phyloP scores from a whole-genome alignment of 2,888 invertebrate species.

The Acleris cristana region DNA sequence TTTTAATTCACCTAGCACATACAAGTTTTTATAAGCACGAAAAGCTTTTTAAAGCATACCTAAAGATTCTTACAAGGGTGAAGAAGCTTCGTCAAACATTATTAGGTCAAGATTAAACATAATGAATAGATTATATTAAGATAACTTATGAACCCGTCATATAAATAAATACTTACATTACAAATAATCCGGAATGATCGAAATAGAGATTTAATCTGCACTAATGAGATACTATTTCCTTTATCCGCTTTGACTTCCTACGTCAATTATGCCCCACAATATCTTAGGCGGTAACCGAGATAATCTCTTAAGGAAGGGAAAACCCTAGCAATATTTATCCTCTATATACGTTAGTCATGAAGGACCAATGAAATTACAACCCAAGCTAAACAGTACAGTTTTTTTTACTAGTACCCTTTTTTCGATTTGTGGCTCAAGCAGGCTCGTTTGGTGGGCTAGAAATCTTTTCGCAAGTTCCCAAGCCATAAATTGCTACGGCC shows the following conservation, averaged over 20 bases:
- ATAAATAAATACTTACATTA: not conserved
- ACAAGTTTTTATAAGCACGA: too few relatives aligned
- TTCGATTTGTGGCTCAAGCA: constrained; percentile 52
- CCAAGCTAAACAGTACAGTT: constrained; percentile 17
- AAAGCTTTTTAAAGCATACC: not conserved
- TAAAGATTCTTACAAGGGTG: not conserved
- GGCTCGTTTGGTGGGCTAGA: constrained; percentile 51
- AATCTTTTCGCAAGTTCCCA: constrained; percentile 59
- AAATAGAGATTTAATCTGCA: constrained; percentile 19
- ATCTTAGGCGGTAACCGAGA: constrained; percentile 18
- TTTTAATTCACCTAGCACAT: not conserved
- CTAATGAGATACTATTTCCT: constrained; percentile 30
- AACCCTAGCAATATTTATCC: constrained; percentile 15
- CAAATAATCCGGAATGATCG: constrained; percentile 16
- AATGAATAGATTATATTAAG: not conserved
- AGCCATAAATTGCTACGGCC: constrained; percentile 64
- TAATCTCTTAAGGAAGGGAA: constrained; percentile 3
- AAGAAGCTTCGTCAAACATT: too few relatives aligned
- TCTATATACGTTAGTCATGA: constrained; percentile 15
- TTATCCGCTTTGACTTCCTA: constrained; percentile 21
- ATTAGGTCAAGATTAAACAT: too few relatives aligned
- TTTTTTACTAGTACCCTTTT: constrained; percentile 43
- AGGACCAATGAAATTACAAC: not conserved
- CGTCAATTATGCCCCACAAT: constrained; percentile 9
- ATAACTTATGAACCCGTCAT: not conserved